Evolutionary conservation across 2,888 invertebrate species (phyloP).

Genomic region (Anticlea derivata): DNA sequence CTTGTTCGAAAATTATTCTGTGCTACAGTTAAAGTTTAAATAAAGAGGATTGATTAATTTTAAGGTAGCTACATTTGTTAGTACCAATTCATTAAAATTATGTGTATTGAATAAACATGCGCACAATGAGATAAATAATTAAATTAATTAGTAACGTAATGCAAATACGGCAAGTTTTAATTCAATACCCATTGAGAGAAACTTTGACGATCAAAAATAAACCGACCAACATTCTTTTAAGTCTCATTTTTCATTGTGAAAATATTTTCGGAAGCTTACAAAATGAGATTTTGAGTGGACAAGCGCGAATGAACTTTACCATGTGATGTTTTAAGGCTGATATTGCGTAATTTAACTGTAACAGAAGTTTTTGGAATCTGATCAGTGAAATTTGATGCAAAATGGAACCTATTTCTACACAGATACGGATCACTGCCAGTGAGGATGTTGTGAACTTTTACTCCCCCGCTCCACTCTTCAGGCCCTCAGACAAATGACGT

Average conservation of each 20-base stretch:
- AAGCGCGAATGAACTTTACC: conserved; percentile 59
- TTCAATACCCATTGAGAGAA: conserved; percentile 74
- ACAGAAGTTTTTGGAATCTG: conserved; percentile 75
- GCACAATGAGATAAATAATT: conserved; percentile 75
- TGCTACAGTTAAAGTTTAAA: neutral
- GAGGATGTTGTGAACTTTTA: conserved; percentile 41
- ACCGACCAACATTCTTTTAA: conserved; percentile 63
- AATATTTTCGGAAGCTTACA: conserved; percentile 74
- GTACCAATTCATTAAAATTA: conserved; percentile 53
- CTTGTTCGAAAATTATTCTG: neutral
- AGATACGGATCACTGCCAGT: conserved; percentile 52
- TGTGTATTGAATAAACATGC: conserved; percentile 69
- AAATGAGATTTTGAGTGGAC: conserved; percentile 64
- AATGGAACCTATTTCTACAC: conserved; percentile 46
- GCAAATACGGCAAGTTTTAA: conserved; percentile 80
- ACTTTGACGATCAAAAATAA: conserved; percentile 62
- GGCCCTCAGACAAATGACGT: conserved; percentile 82
- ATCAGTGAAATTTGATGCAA: conserved; percentile 48
- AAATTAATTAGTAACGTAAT: conserved; percentile 78
- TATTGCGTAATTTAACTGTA: conserved; percentile 55
- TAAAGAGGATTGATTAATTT: conserved; percentile 14
- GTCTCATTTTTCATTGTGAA: conserved; percentile 69
- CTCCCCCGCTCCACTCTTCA: conserved; percentile 59
- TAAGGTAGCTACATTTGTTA: conserved; percentile 21
- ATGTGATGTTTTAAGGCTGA: conserved; percentile 49